Conservation (phyloP, 2,888 invertebrate genomes). For the Eupithecia subumbrata region DNA sequence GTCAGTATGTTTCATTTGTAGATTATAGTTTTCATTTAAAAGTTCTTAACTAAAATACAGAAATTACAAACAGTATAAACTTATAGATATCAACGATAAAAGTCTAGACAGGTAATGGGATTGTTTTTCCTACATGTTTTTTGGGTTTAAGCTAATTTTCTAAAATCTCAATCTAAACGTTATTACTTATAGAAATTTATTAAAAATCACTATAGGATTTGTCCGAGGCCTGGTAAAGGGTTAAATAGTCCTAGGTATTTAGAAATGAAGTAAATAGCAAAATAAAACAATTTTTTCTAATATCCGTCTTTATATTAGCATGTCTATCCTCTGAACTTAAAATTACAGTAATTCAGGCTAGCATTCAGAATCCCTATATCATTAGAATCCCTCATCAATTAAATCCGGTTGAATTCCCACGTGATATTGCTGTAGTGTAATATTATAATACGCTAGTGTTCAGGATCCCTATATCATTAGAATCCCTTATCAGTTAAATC, state of each 20-base stretch:
- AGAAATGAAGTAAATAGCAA: neutral
- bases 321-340: constrained; percentile 4
- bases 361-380: neutral
- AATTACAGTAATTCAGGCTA: neutral
- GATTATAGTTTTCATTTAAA: too few species aligned
- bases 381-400: neutral
- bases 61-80: too few species aligned
- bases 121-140: too few species aligned
- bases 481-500: neutral
- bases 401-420: neutral
- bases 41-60: too few species aligned
- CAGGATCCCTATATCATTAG: constrained; percentile 3
- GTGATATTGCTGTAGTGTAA: neutral
- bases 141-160: too few species aligned
- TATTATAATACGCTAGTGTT: neutral
- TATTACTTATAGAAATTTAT: too few species aligned
- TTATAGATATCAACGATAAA: too few species aligned
- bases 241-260: neutral
- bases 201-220: too few species aligned
- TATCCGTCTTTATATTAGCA: neutral
- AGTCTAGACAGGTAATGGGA: too few species aligned
- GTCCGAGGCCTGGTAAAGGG: too few species aligned
- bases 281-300: neutral
- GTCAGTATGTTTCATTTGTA: too few species aligned
- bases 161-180: too few species aligned